Evolutionary conservation across 2,888 invertebrate genomes (phyloP).

Genomic region (Mimumesa dahlbomi): DNA sequence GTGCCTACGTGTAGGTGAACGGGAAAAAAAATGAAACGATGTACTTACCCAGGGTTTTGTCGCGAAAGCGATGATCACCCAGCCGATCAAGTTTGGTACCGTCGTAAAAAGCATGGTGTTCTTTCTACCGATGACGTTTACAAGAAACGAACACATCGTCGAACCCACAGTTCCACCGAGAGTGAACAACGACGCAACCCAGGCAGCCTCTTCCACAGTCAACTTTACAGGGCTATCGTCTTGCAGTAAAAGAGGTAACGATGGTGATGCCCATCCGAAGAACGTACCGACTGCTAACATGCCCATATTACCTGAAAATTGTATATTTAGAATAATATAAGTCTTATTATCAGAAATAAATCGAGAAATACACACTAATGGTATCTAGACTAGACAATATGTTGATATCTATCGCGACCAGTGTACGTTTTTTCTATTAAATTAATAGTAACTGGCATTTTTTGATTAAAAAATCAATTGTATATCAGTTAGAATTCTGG

Average conservation of each 20-base stretch:
- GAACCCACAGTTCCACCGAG: constrained; percentile 35
- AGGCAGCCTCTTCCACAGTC: constrained; percentile 37
- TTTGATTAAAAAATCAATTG: not conserved
- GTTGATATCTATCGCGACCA: no score
- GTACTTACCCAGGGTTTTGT: constrained; percentile 45
- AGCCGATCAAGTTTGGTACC: constrained; percentile 44
- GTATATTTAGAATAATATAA: no score
- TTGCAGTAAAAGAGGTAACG: constrained; percentile 33
- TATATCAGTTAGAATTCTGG: not conserved
- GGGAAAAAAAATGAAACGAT: not conserved
- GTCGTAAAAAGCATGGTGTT: constrained; percentile 37
- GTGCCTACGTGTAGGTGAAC: no score
- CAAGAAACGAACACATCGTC: constrained; percentile 15
- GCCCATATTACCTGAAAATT: constrained; percentile 54
- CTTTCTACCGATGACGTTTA: constrained; percentile 56
- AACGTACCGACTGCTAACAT: constrained; percentile 39
- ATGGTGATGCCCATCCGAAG: constrained; percentile 61
- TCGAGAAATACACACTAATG: no score
- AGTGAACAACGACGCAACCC: constrained; percentile 43
- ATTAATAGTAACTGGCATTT: no score
- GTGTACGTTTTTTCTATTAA: no score
- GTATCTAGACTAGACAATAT: no score
- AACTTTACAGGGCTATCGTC: constrained; percentile 33
- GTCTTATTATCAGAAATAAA: no score
- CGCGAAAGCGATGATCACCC: constrained; percentile 53